Percentiles rank a stretch among this genome's conserved stretches.
Conservation (phyloP, 1,140 invertebrate genomes). For the Harpegnathos saltator region DNA sequence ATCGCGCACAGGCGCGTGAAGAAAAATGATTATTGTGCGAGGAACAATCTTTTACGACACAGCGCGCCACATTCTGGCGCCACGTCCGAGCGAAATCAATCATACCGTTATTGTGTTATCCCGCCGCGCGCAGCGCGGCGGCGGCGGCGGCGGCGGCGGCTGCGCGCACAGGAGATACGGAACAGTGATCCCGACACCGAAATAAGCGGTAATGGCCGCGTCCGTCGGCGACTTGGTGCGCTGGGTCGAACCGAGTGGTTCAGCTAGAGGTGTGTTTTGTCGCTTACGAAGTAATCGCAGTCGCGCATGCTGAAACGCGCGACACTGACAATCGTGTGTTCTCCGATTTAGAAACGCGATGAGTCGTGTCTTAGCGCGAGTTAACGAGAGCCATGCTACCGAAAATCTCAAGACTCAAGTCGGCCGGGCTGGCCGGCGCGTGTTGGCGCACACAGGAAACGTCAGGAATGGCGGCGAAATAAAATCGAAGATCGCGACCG, state of each 20-base stretch:
- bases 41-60: slow-evolving; percentile 35
- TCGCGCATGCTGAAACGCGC: too few relatives aligned
- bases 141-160: too few relatives aligned
- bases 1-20: slow-evolving; percentile 15
- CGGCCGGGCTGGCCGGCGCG: too few relatives aligned
- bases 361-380: too few relatives aligned
- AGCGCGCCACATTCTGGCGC: slow-evolving; percentile 26
- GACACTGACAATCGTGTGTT: neutral
- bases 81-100: slow-evolving; percentile 37
- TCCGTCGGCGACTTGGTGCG: too few relatives aligned
- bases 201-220: too few relatives aligned
- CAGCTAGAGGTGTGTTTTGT: too few relatives aligned
- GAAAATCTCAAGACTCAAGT: neutral
- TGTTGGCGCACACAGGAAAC: slow-evolving; percentile 6
- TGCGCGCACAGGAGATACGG: too few relatives aligned
- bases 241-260: too few relatives aligned
- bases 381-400: neutral
- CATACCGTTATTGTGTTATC: slow-evolving; percentile 50
- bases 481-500: slow-evolving; percentile 54
- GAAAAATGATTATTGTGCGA: slow-evolving; percentile 36
- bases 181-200: slow-evolving; percentile 8
- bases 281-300: too few relatives aligned
- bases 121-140: too few relatives aligned
- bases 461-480: slow-evolving; percentile 45
- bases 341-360: too few relatives aligned